Percentiles rank a stretch among this genome's conserved stretches.
Evolutionary conservation across 2,888 invertebrate species (phyloP).

Genomic region (Drosophila pseudotakahashii): DNA sequence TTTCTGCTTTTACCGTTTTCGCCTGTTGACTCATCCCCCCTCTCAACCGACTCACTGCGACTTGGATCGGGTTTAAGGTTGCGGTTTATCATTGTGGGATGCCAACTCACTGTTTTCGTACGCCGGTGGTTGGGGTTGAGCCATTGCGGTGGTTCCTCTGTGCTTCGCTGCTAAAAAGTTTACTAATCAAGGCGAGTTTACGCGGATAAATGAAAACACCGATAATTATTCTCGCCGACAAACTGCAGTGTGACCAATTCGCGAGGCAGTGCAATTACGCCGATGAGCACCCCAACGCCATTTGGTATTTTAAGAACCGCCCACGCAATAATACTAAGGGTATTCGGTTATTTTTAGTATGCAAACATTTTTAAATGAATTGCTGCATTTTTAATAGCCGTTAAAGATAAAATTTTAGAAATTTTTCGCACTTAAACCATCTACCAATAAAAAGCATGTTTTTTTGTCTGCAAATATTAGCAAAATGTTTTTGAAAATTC

Average conservation of each 20-base stretch:
- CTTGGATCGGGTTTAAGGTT: constrained; percentile 1
- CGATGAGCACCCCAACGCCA: too few relatives aligned
- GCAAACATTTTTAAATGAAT: too few relatives aligned
- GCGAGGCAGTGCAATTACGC: not conserved
- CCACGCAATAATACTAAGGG: not conserved
- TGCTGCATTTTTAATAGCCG: too few relatives aligned
- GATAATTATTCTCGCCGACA: not conserved
- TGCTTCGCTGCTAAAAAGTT: constrained; percentile 5
- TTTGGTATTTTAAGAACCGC: not conserved
- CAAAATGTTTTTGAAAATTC: too few relatives aligned
- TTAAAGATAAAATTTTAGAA: too few relatives aligned
- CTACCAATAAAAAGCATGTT: too few relatives aligned
- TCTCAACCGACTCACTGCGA: constrained; percentile 10
- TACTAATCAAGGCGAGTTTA: constrained; percentile 23
- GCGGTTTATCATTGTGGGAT: constrained; percentile 12
- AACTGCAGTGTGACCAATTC: constrained; percentile 15
- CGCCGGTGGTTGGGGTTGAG: constrained; percentile 81
- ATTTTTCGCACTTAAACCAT: too few relatives aligned
- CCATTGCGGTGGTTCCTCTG: constrained; percentile 63
- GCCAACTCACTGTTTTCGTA: constrained; percentile 81
- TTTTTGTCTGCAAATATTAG: too few relatives aligned
- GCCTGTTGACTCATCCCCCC: constrained; percentile 66
- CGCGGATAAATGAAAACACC: constrained; percentile 37
- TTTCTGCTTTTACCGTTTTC: constrained; percentile 69
- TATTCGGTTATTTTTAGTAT: not conserved